Base-by-base conservation (phyloP, 2,888 invertebrate species). In the Scaptomyza tumidula region DNA sequence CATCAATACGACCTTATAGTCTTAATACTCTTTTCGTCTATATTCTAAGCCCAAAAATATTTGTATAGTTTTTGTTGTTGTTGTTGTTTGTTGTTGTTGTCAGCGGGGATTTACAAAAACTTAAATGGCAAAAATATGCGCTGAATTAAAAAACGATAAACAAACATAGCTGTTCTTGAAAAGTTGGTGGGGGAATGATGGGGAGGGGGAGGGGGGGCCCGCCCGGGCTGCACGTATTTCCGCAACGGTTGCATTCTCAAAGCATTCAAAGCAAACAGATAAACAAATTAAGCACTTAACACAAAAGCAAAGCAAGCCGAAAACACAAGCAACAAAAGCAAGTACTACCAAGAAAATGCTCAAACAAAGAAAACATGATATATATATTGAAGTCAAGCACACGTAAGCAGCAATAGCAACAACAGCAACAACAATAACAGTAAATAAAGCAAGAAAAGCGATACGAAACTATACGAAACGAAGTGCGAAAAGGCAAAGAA, bases 81-180 rank as follows among this genome's bases (percentile, higher is more conserved):
- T 45, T 45, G n/a, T n/a, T n/a, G n/a, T n/a, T n/a, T n/a, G n/a
- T n/a, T n/a, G n/a, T n/a, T n/a, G n/a, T 27, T 9, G 29, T 16
- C 16, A 10, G 37, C 37, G 53, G 72, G 67, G 33, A 56, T 49
- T 67, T 62, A 55, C 39, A 27, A 48, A 72, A 67, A 74, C 7
- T 1, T 70, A n/a, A 3, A n/a, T n/a, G n/a, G n/a, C n/a, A 4
- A 7, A 75, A 80, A 68, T 72, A 71, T 69, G 56, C 60, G 46
- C 72, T 63, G 80, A 41, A 81, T 81, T 81, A 78, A 81, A 81
- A 81, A 83, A 58, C 83, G 78, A 83, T 80, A 80, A 80, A 55
- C 75, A 81, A 81, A 83, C 72, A 78, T 41, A 9, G 11, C 13
- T 0, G 10, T 11, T n/a, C 4, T 41, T 24, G 45, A 5, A 13